Percentiles rank a stretch among this genome's conserved stretches.
phyloP scores from a whole-genome alignment of 2,797 vertebrate genomes.

The Agapornis canus region DNA sequence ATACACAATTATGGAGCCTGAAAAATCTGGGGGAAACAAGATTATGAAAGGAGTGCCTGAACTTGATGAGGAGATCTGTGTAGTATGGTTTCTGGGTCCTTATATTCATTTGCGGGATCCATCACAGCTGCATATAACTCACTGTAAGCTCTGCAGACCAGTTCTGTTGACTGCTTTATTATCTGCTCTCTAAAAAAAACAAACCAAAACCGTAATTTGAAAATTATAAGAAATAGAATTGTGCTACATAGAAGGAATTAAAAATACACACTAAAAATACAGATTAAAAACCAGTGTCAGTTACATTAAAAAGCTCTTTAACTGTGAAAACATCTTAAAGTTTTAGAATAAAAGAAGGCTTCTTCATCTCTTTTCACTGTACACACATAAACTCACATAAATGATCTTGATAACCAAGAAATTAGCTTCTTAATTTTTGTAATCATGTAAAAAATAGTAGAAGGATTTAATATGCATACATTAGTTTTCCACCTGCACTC shows the following conservation, averaged over 20 bases:
- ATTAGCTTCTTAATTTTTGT: background rate
- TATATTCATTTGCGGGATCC: slow-evolving; percentile 85
- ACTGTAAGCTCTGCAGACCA: slow-evolving; percentile 91
- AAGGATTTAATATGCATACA: background rate
- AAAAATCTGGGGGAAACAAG: background rate
- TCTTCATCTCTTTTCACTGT: background rate
- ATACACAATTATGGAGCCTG: background rate
- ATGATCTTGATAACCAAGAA: background rate
- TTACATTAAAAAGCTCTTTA: background rate
- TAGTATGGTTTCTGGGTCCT: slow-evolving; percentile 87
- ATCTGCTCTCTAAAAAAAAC: slow-evolving; percentile 88
- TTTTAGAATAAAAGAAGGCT: background rate
- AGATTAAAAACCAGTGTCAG: background rate
- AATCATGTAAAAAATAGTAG: background rate
- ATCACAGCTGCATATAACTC: slow-evolving; percentile 89
- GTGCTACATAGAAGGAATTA: background rate
- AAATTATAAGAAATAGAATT: background rate
- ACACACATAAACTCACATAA: background rate
- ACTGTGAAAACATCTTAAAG: background rate
- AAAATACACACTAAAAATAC: background rate
- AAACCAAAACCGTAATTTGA: background rate
- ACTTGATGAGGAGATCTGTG: slow-evolving; percentile 93
- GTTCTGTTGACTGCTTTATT: slow-evolving; percentile 91
- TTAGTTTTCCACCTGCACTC: background rate
- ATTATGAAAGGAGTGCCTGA: slow-evolving; percentile 89